A percentile compares a stretch with the other conserved stretches of the same genome.
phyloP scores from a whole-genome alignment of 2,797 vertebrate genomes.

The Falco peregrinus region DNA sequence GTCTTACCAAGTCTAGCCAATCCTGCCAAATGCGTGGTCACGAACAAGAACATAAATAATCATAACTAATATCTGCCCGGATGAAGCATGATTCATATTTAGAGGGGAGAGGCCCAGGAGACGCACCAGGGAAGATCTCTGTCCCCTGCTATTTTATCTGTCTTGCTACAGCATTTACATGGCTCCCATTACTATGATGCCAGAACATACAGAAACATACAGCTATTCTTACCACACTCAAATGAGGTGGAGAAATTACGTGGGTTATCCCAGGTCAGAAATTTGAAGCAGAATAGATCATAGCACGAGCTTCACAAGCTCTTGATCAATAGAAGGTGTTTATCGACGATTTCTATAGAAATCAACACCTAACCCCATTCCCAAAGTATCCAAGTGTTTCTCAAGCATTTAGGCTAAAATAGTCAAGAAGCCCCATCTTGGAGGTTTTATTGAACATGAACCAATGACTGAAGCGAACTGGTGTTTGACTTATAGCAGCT shows the following conservation, averaged over 20 bases:
- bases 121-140: constrained; percentile 18
- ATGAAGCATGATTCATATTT: not conserved
- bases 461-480: not conserved
- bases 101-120: not conserved
- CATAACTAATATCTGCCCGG: not conserved
- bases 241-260: not conserved
- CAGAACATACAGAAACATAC: not conserved
- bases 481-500: not conserved
- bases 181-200: not conserved
- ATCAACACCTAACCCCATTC: not conserved
- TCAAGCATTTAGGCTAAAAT: not conserved
- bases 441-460: not conserved
- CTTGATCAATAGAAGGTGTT: not conserved
- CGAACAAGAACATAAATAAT: not conserved
- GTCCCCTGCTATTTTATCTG: constrained; percentile 32
- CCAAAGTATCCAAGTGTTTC: not conserved
- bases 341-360: not conserved
- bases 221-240: constrained; percentile 20
- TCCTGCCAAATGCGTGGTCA: not conserved
- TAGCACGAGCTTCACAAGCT: not conserved
- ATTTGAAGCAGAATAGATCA: not conserved
- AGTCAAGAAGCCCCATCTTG: not conserved
- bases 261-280: constrained; percentile 15
- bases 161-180: not conserved
- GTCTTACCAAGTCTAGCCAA: not conserved